A percentile compares a stretch with the other conserved stretches of the same genome.
These are phyloP conservation scores for Galerucella calmariensis DNA, from an alignment of 2,888 invertebrate species.

Conservation along the genomic window DNA sequence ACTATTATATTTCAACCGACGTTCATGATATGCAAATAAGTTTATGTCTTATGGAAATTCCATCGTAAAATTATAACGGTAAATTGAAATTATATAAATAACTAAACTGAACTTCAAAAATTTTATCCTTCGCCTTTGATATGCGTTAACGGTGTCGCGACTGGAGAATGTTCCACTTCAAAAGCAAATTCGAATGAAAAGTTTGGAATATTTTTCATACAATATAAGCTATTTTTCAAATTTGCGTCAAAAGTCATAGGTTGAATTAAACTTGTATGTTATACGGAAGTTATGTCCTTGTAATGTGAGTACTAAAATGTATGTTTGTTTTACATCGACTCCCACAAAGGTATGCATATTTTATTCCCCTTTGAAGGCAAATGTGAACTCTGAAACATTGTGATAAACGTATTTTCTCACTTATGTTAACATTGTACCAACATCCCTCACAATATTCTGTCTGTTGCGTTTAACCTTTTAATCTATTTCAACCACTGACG, in stretches of 20 bases:
- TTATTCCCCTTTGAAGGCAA: background rate
- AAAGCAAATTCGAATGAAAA: background rate
- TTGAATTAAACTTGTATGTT: background rate
- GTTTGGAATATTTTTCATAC: background rate
- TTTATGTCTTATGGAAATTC: too few relatives aligned
- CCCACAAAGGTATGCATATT: slow-evolving; percentile 2
- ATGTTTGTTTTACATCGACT: background rate
- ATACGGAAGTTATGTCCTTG: background rate
- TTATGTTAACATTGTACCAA: background rate
- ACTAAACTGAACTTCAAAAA: too few relatives aligned
- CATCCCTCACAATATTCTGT: background rate
- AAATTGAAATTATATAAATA: too few relatives aligned
- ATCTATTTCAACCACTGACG: background rate
- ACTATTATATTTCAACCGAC: too few relatives aligned
- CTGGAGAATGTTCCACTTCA: too few relatives aligned
- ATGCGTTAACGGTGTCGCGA: too few relatives aligned
- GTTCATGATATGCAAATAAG: too few relatives aligned
- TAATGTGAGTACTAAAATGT: background rate
- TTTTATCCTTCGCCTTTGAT: background rate
- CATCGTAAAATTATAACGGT: too few relatives aligned
- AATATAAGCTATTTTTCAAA: background rate
- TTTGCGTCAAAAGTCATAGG: background rate
- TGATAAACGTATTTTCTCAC: background rate
- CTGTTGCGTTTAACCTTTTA: background rate
- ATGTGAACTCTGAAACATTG: background rate